A percentile compares a stretch with the other conserved stretches of the same genome.
phyloP scores from a whole-genome alignment of 2,113 vertebrate genomes.

The Motacilla alba region DNA sequence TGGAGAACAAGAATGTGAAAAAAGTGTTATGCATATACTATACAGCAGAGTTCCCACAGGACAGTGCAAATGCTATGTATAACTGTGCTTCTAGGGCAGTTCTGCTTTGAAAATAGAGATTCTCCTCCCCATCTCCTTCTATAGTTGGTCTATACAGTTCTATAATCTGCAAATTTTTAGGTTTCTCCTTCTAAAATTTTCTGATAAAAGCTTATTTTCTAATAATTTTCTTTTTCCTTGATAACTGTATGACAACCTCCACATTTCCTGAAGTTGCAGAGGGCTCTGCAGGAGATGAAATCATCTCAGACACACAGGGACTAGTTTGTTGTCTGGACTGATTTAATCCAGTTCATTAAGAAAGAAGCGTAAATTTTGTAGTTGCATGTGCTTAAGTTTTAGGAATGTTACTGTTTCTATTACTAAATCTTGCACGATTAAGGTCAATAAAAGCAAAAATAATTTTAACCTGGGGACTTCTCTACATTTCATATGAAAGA shows the following conservation, averaged over 20 bases:
- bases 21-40: neutral
- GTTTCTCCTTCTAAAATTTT: neutral
- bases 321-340: neutral
- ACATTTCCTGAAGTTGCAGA: neutral
- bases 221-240: neutral
- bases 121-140: neutral
- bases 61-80: neutral
- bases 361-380: neutral
- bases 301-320: neutral
- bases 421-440: neutral
- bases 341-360: neutral
- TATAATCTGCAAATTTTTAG: neutral
- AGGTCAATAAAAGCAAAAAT: neutral
- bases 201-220: neutral
- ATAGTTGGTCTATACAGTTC: accelerated
- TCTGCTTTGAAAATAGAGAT: neutral
- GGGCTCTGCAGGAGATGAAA: neutral
- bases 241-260: neutral
- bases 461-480: neutral
- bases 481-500: neutral
- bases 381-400: neutral
- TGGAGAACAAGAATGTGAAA: neutral
- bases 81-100: neutral
- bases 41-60: neutral
- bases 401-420: neutral